Conservation (phyloP, 1,140 invertebrate genomes). For the Nixonia krombeini region DNA sequence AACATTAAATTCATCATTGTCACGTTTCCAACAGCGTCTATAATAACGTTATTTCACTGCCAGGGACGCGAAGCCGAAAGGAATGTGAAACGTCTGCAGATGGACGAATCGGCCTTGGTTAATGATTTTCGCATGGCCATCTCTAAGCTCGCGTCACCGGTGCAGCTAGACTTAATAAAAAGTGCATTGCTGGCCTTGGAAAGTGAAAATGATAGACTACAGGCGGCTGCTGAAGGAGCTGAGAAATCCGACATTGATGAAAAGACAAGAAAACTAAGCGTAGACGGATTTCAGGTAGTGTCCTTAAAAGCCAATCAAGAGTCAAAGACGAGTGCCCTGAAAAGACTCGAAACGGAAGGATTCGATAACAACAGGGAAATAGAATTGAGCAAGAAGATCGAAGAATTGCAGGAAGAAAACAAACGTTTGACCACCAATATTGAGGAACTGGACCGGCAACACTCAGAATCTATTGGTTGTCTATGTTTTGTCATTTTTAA, state of each 20-base stretch:
- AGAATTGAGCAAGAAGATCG: conserved; percentile 68
- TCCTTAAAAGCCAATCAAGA: conserved; percentile 48
- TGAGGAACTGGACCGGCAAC: conserved; percentile 82
- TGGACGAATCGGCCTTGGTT: conserved; percentile 59
- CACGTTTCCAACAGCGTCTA: not conserved
- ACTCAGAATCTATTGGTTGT: conserved; percentile 76
- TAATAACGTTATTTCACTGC: not conserved
- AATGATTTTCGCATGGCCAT: conserved; percentile 64
- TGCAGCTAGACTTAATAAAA: conserved; percentile 64
- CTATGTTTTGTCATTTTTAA: no score
- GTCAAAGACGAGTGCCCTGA: conserved; percentile 7
- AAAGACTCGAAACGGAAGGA: conserved; percentile 21
- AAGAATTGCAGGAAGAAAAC: conserved; percentile 70
- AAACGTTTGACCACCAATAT: conserved; percentile 74
- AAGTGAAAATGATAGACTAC: conserved; percentile 61
- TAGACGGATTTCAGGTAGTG: conserved; percentile 43
- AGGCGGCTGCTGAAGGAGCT: conserved; percentile 12
- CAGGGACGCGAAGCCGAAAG: conserved; percentile 62
- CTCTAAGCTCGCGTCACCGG: conserved; percentile 65
- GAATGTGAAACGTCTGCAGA: conserved; percentile 59
- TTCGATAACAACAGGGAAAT: conserved; percentile 45
- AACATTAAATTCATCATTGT: conserved; percentile 1
- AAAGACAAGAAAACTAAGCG: conserved; percentile 40
- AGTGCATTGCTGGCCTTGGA: conserved; percentile 69
- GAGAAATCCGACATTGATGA: conserved; percentile 56